Conservation (phyloP, 2,888 invertebrate species). For the Tinea semifulvella region DNA sequence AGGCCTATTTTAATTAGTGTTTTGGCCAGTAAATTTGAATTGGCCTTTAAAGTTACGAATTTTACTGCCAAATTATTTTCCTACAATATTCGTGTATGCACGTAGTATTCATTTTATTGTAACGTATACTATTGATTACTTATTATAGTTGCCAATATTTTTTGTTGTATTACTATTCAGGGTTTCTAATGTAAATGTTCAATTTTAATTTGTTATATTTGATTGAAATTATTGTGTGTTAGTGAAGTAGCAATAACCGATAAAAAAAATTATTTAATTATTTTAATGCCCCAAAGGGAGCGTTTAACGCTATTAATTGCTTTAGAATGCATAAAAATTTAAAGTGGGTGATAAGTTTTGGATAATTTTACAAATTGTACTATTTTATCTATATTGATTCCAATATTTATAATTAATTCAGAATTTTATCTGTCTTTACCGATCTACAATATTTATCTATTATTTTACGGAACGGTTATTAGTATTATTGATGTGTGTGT, state of each 20-base stretch:
- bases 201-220: constrained; percentile 63
- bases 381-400: constrained; percentile 62
- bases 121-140: constrained; percentile 60
- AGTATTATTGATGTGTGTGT: constrained; percentile 12
- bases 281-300: constrained; percentile 65
- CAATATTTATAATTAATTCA: constrained; percentile 37
- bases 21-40: constrained; percentile 58
- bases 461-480: constrained; percentile 5
- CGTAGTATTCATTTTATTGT: constrained; percentile 65
- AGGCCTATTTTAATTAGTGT: constrained; percentile 64
- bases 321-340: constrained; percentile 63
- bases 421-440: constrained; percentile 1
- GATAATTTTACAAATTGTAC: constrained; percentile 68
- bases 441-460: constrained; percentile 33
- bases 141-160: constrained; percentile 65
- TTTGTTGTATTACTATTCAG: constrained; percentile 62
- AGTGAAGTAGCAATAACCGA: constrained; percentile 62
- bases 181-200: constrained; percentile 59
- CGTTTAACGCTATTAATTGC: constrained; percentile 64
- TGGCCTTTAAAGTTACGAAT: constrained; percentile 65
- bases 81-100: constrained; percentile 66
- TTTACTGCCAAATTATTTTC: constrained; percentile 68
- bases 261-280: constrained; percentile 54
- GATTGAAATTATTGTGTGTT: constrained; percentile 66
- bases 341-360: constrained; percentile 66